Percentiles rank a stretch among this genome's conserved stretches.
Evolutionary conservation across 2,888 invertebrate genomes (phyloP).

Genomic region (Folsomia manolachei): DNA sequence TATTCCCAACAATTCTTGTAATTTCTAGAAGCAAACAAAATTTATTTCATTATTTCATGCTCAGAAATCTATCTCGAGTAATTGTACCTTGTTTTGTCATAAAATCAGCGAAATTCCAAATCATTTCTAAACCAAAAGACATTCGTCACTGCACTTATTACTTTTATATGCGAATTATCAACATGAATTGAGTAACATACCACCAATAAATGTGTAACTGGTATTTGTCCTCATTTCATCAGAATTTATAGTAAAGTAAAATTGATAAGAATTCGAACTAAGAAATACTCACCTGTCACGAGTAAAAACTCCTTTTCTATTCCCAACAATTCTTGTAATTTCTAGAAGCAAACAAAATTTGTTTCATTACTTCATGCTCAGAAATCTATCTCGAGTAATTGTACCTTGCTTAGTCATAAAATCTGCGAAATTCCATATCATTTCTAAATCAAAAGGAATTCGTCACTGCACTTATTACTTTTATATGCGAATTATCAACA

Average conservation of each 20-base stretch:
- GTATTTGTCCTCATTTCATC: conserved; percentile 56
- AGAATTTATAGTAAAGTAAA: conserved; percentile 17
- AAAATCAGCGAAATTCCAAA: conserved; percentile 68
- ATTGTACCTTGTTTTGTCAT: conserved; percentile 59
- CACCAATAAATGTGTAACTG: conserved; percentile 56
- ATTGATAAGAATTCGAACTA: too few species aligned
- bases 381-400: too few species aligned
- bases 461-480: too few species aligned
- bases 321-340: conserved; percentile 77
- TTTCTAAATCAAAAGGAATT: too few species aligned
- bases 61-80: too few species aligned
- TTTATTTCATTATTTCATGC: too few species aligned
- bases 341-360: too few species aligned
- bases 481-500: too few species aligned
- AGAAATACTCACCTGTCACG: conserved; percentile 61
- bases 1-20: conserved; percentile 81
- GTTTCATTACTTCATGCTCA: too few species aligned
- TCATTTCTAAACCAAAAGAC: conserved; percentile 63
- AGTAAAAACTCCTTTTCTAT: conserved; percentile 89
- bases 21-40: conserved; percentile 64
- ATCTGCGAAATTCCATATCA: conserved; percentile 68
- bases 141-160: too few species aligned
- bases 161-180: too few species aligned
- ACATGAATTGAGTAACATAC: too few species aligned
- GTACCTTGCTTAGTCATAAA: conserved; percentile 62